A percentile compares a stretch with the other conserved stretches of the same genome.
phyloP scores from a whole-genome alignment of 2,113 vertebrate genomes.

The Phyllostomus hastatus region DNA sequence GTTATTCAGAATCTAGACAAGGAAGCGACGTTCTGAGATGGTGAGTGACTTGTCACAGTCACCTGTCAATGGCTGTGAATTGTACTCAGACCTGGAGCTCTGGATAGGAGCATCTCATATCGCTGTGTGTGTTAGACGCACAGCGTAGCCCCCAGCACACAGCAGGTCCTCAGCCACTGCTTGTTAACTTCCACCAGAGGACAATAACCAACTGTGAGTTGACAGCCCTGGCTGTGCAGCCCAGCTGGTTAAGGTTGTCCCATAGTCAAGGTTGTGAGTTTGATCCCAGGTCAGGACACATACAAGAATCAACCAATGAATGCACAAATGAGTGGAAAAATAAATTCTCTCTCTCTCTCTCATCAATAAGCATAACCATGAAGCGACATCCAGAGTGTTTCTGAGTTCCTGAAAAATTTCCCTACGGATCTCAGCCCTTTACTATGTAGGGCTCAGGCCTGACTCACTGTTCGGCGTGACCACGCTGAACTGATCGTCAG shows the following conservation, averaged over 20 bases:
- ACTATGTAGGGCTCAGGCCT: rapidly evolving
- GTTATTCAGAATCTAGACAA: rapidly evolving
- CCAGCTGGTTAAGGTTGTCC: too few species aligned
- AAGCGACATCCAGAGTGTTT: too few species aligned
- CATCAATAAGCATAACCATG: too few species aligned
- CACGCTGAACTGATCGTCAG: rapidly evolving
- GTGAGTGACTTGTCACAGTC: rapidly evolving
- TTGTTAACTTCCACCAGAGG: not conserved
- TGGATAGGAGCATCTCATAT: rapidly evolving
- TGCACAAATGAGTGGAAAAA: too few species aligned
- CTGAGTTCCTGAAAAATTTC: not conserved
- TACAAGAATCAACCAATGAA: too few species aligned
- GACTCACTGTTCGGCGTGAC: rapidly evolving
- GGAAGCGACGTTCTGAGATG: rapidly evolving
- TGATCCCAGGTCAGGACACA: too few species aligned
- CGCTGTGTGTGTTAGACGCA: rapidly evolving
- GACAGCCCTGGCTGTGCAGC: too few species aligned
- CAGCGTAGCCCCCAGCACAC: rapidly evolving
- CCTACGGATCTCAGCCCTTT: rapidly evolving
- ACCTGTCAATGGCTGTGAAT: rapidly evolving
- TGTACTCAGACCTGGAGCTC: not conserved
- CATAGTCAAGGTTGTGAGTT: too few species aligned
- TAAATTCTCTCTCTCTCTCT: too few species aligned
- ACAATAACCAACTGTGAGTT: not conserved
- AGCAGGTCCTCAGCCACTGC: rapidly evolving